Conservation (phyloP, 2,888 invertebrate genomes). For the Oxyscelio sp. region DNA sequence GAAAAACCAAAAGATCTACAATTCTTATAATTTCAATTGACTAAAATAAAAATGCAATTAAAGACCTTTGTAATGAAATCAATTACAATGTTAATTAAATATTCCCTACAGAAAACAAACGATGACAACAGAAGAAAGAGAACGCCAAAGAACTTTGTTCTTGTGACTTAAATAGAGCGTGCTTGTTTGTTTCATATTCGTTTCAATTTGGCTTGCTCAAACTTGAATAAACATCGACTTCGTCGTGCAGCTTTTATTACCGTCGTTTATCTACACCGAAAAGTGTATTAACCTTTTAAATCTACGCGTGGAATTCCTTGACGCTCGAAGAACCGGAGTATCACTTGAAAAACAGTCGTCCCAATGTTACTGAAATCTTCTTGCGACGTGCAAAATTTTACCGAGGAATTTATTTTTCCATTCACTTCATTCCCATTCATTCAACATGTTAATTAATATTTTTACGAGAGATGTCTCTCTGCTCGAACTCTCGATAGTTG, state of each 20-base stretch:
- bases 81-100: no score
- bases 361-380: slow-evolving; percentile 18
- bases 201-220: slow-evolving; percentile 8
- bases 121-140: no score
- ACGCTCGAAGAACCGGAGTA: slow-evolving; percentile 11
- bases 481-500: neutral
- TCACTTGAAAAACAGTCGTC: slow-evolving; percentile 38
- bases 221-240: slow-evolving; percentile 47
- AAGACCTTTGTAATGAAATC: no score
- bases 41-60: no score
- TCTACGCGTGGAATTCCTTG: slow-evolving; percentile 44
- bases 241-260: slow-evolving; percentile 48
- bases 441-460: slow-evolving; percentile 23
- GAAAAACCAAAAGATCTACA: no score
- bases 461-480: neutral
- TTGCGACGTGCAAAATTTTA: neutral
- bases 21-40: no score
- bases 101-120: no score
- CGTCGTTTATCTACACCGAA: slow-evolving; percentile 56
- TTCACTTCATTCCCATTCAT: slow-evolving; percentile 14
- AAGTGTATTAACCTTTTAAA: slow-evolving; percentile 65
- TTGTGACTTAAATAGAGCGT: slow-evolving; percentile 28
- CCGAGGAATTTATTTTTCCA: slow-evolving; percentile 7
- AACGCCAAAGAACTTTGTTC: slow-evolving; percentile 5
- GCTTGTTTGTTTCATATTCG: slow-evolving; percentile 41